Base-by-base conservation (phyloP, 2,113 vertebrate genomes). In the Laticauda colubrina region DNA sequence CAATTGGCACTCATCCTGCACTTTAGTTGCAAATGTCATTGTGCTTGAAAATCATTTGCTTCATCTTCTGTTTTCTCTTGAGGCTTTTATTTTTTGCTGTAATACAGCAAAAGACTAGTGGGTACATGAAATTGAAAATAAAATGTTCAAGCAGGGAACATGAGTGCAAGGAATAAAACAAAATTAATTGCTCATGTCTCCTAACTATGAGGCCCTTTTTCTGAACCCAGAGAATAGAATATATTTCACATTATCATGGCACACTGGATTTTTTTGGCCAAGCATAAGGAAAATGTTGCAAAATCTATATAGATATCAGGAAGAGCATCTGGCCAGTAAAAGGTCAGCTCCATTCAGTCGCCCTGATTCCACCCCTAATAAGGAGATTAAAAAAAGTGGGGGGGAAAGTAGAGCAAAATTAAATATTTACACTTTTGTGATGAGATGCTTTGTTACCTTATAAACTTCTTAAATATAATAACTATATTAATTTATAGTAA, bases 351-450 rank as follows among this genome's bases (percentile, higher is more conserved):
- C 24, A 61, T 61, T 61, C 59, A 29, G 24, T 61, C 59, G 0
- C 26, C 59, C 24, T 1, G 0, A 61, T 26, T 61, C 26, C 26
- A 61, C 24, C 3, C 1, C 3, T 0, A 12, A 26, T 3, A 59
- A 10, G 9, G 57, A 23, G 23, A 61, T 26, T 61, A 61, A 61
- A 29, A 61, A 61, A 26, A 10, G 59, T 10, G 5, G 5, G 6
- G 21, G 11, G 26, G 94, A 94, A 39, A 39, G 88, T 94, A 96
- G 94, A 93, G 94, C 95, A 24, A 94, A 95, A 97, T 97, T 96
- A 97, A 96, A 97, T 96, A 97, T 96, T 97, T 96, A 96, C 96
- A 96, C 91, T 93, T 96, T 93, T 94, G 93, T 94, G 96, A 97
- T 97, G 95, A 97, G 96, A 95, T 95, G 94, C 95, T 96, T 96